A percentile compares a stretch with the other conserved stretches of the same genome.
These are phyloP conservation scores for Leptogaster cylindrica DNA, from an alignment of 2,888 invertebrate genomes.

Conservation along the genomic window DNA sequence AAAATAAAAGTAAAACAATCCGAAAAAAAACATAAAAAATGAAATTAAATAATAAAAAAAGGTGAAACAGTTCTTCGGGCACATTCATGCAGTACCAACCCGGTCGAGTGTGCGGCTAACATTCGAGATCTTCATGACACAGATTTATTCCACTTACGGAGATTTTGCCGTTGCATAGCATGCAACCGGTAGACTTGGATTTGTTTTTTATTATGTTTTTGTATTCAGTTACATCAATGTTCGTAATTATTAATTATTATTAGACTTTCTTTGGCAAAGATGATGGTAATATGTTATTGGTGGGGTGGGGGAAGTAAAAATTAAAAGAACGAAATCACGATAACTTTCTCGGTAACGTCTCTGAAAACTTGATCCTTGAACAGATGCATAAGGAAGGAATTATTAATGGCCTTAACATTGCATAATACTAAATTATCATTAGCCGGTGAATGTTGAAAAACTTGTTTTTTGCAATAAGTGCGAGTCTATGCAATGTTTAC, in stretches of 20 bases:
- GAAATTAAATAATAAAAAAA: too few species aligned
- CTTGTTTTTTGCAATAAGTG: constrained; percentile 9
- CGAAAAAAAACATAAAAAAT: too few species aligned
- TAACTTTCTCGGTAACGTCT: background rate
- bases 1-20: too few species aligned
- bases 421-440: constrained; percentile 24
- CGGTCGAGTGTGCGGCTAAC: background rate
- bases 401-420: constrained; percentile 39
- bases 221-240: background rate
- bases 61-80: too few species aligned
- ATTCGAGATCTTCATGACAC: background rate
- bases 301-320: too few species aligned
- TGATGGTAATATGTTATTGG: too few species aligned
- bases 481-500: constrained; percentile 22
- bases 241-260: background rate
- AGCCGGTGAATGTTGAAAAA: constrained; percentile 25
- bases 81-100: too few species aligned
- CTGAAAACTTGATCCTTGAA: constrained; percentile 31
- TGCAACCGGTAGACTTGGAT: background rate
- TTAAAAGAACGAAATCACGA: background rate
- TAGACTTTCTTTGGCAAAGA: constrained; percentile 2
- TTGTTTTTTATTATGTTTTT: background rate
- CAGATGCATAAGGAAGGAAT: constrained; percentile 38
- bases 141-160: background rate
- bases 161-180: background rate